Base-by-base conservation (phyloP, 2,113 vertebrate species). In the Forbesichthys agassizii region DNA sequence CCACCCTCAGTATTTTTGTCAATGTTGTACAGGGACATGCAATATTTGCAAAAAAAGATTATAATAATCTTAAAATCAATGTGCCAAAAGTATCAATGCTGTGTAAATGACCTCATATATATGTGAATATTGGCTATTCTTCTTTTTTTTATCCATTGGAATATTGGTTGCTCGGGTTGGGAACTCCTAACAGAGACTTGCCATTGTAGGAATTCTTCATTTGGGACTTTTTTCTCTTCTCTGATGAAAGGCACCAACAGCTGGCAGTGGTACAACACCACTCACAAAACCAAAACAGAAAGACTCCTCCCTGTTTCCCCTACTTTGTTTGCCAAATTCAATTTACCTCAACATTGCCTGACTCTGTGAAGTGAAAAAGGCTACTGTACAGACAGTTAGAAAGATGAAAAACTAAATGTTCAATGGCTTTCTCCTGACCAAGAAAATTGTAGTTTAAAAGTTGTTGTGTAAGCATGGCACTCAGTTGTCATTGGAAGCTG, bases 31-130 rank as follows among this genome's bases (percentile, higher is more conserved):
- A 95, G 95, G 88, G 82, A 96, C 95, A 95, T 96, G 96, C 96
- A 96, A 95, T 98, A 96, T 95, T 94, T 94, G 92, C 93, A 94
- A 92, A 90, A 89, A 92, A 93, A 88, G 88, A 93, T 94, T 82
- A 88, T 89, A 73, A 90, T 88, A 91, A 88, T 88, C 88, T 90
- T 90, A 86, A 91, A 86, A 89, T 92, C 87, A 88, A 94, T 94
- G 96, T 98, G 96, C 96, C 97, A 98, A 98, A 97, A 96, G 95
- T 93, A 95, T 95, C 94, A 95, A 95, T 94, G 94, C 93, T 97
- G 95, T 98, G 96, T 92, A 98, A 90, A 92, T 89, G 88, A 90
- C 86, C 86, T 92, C 92, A 92, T 92, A 91, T 92, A 90, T 91
- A 89, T 95, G 94, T 96, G 93, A 93, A 92, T 88, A 90, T 92